Evolutionary conservation across 1,140 invertebrate genomes (phyloP), one percentile per base, ranked within the genome.

Genomic region (Pseudobourletiella spinata): DNA sequence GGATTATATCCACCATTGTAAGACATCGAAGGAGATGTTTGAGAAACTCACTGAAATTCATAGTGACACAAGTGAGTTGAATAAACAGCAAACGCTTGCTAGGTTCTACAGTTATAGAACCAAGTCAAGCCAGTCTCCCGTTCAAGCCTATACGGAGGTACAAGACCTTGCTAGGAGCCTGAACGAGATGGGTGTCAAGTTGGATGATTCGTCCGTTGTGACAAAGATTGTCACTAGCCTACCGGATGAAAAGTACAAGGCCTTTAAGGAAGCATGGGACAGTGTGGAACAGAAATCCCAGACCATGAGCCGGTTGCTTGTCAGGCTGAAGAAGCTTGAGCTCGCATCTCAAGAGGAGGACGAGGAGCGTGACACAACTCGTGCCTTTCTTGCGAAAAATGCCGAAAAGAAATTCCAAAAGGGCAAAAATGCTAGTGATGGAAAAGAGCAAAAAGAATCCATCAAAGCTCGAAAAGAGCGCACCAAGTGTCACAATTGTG

Each of bases 241-340:
- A 28, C 28, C 51, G 4, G 26, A 29, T 32, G 44, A 59, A 26
- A 60, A 52, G 25, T 61, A 35, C 39, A 20, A 16, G 4, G 16
- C 29, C 22, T 55, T 61, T 22, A 61, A 35, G 35, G 42, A 39
- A 28, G 60, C 54, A 4, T 65, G 59, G 59, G 3, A 54, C 1
- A 48, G 35, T 2, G 54, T 65, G n/a, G 44, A 52, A 6, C 15
- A 6, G 28, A n/a, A 24, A 8, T n/a, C 20, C 1, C 64, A 65
- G 28, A 60, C 57, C 3, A 4, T 25, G 2, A 48, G n/a, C 4
- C n/a, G 28, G 1, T 28, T 64, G n/a, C 52, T 59, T 8, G 1
- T 26, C 24, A 2, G 63, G 25, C 50, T 64, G n/a, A 60, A 64
- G 22, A 59, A 24, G 18, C 48, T 48, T 35, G 63, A 64, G 24